Conservation (phyloP, 2,113 vertebrate species). For the Mastomys coucha region DNA sequence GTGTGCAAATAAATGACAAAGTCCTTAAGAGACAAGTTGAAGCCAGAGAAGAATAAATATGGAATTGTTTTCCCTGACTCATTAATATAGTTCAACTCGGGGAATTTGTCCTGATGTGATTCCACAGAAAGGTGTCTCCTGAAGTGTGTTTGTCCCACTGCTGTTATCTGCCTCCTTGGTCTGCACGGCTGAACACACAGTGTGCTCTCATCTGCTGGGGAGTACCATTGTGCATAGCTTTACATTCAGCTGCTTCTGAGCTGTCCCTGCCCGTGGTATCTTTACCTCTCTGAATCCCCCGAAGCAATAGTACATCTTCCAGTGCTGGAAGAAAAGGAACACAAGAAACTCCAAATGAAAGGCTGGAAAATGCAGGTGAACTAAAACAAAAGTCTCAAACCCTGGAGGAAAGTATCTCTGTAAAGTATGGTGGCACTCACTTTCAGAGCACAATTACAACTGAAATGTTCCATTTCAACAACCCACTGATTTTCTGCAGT, state of each 20-base stretch:
- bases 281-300: neutral
- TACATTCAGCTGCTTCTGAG: neutral
- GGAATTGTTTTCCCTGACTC: neutral
- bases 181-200: neutral
- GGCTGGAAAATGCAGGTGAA: neutral
- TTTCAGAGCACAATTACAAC: neutral
- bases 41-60: neutral
- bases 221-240: neutral
- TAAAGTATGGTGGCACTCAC: neutral
- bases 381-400: neutral
- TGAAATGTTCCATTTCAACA: slow-evolving; percentile 14
- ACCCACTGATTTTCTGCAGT: slow-evolving; percentile 15
- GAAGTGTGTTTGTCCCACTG: neutral
- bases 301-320: neutral
- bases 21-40: neutral
- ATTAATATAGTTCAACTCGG: neutral
- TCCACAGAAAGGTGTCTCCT: neutral
- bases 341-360: neutral
- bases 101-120: neutral
- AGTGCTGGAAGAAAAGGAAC: neutral
- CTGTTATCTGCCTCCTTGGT: neutral
- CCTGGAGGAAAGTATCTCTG: neutral
- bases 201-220: neutral
- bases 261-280: neutral
- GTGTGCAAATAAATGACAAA: neutral